Percentiles rank a stretch among this genome's conserved stretches.
Evolutionary conservation across 2,797 vertebrate genomes (phyloP).

Genomic region (Lemur catta): DNA sequence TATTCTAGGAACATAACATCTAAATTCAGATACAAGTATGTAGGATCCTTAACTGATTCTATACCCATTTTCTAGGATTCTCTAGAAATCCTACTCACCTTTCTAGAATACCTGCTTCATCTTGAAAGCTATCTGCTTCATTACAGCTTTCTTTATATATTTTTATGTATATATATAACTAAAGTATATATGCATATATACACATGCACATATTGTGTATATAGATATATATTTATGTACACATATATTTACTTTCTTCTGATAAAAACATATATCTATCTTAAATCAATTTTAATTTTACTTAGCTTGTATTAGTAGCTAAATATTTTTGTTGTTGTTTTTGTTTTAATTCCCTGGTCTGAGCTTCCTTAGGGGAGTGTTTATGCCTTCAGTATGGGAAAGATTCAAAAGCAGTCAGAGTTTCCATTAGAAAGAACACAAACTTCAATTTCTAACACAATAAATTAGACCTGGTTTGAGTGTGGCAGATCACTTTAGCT

Average conservation of each 20-base stretch:
- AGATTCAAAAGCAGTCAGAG: not conserved
- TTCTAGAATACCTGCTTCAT: not conserved
- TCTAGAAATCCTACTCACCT: not conserved
- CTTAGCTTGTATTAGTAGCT: not conserved
- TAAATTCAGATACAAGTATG: not conserved
- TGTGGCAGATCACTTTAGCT: not conserved
- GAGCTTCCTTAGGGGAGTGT: not conserved
- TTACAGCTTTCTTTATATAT: not conserved
- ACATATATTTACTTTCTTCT: not conserved
- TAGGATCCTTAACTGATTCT: not conserved
- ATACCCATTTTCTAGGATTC: not conserved
- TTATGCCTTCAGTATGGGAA: not conserved
- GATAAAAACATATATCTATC: not conserved
- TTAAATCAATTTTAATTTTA: not conserved
- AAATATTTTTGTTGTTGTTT: not conserved
- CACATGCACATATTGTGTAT: not conserved
- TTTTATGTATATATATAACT: not conserved
- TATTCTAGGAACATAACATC: not conserved
- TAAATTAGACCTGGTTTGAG: not conserved
- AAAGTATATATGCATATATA: not conserved
- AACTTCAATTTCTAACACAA: not conserved
- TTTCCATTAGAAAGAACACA: not conserved
- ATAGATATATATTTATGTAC: not conserved
- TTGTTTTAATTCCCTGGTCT: not conserved
- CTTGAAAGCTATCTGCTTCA: not conserved